Conservation (phyloP, 2,888 invertebrate species). For the Bellardia bayeri region DNA sequence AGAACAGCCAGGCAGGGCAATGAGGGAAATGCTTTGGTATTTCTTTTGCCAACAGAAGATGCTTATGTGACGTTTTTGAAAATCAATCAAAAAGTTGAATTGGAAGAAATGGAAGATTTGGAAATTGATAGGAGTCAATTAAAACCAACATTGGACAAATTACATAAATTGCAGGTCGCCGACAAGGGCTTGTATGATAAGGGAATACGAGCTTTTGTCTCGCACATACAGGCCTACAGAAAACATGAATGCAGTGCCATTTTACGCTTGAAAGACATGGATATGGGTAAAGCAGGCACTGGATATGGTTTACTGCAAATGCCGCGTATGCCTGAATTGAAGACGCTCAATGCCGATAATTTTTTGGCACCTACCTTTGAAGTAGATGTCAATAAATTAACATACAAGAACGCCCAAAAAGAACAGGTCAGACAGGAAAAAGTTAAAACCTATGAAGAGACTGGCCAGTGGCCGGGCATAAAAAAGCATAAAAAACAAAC, state of each 20-base stretch:
- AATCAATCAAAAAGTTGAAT: conserved; percentile 93
- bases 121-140: conserved; percentile 67
- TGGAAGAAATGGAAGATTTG: conserved; percentile 75
- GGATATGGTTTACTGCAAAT: conserved; percentile 95
- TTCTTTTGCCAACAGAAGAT: conserved; percentile 94
- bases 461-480: conserved; percentile 90
- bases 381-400: conserved; percentile 90
- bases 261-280: conserved; percentile 93
- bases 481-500: conserved; percentile 85
- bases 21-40: conserved; percentile 93
- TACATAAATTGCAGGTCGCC: conserved; percentile 85
- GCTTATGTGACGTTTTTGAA: conserved; percentile 95
- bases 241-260: conserved; percentile 98
- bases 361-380: conserved; percentile 84
- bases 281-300: conserved; percentile 92
- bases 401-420: conserved; percentile 91
- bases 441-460: conserved; percentile 88
- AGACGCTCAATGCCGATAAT: conserved; percentile 86
- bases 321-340: conserved; percentile 98
- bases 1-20: conserved; percentile 96
- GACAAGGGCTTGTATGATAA: conserved; percentile 94
- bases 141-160: conserved; percentile 79
- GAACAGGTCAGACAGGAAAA: conserved; percentile 90
- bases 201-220: conserved; percentile 96
- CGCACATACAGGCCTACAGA: conserved; percentile 95